A percentile compares a stretch with the other conserved stretches of the same genome.
These are phyloP conservation scores for Zapus hudsonius DNA, from an alignment of 2,113 vertebrate genomes.

Conservation along the genomic window DNA sequence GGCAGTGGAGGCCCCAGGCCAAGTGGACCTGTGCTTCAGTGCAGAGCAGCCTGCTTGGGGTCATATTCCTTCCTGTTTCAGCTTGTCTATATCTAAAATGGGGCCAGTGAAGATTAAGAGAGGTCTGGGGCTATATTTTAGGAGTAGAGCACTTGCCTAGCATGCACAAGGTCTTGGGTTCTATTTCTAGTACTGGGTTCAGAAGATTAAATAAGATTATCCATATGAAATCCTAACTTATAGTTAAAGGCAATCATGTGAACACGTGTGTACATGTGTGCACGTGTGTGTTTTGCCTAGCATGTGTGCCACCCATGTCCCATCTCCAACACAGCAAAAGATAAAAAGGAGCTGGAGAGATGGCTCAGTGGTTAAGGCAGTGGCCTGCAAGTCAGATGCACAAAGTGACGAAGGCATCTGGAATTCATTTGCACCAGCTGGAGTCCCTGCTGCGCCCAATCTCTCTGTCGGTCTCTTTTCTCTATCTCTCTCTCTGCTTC, in stretches of 20 bases:
- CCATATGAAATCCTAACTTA: not conserved
- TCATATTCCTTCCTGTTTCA: not conserved
- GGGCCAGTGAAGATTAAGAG: not conserved
- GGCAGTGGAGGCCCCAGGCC: accelerated
- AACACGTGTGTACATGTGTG: not conserved
- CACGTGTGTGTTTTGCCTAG: not conserved
- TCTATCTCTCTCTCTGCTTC: no score
- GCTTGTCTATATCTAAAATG: not conserved
- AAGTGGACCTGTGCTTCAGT: not conserved
- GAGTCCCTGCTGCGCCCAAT: no score
- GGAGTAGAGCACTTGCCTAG: not conserved
- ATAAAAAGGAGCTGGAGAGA: no score
- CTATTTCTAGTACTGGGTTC: not conserved
- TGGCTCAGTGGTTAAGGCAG: no score
- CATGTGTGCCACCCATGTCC: not conserved
- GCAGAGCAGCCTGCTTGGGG: accelerated
- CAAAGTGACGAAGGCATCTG: no score
- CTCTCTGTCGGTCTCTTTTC: no score
- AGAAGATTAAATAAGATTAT: not conserved
- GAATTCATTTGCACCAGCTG: no score
- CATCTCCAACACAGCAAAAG: not conserved
- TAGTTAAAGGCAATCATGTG: not conserved
- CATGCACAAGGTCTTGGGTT: no score
- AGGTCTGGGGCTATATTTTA: not conserved
- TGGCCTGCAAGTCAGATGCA: no score